phyloP scores from a whole-genome alignment of 2,888 invertebrate genomes.

The Oasisia sp. region DNA sequence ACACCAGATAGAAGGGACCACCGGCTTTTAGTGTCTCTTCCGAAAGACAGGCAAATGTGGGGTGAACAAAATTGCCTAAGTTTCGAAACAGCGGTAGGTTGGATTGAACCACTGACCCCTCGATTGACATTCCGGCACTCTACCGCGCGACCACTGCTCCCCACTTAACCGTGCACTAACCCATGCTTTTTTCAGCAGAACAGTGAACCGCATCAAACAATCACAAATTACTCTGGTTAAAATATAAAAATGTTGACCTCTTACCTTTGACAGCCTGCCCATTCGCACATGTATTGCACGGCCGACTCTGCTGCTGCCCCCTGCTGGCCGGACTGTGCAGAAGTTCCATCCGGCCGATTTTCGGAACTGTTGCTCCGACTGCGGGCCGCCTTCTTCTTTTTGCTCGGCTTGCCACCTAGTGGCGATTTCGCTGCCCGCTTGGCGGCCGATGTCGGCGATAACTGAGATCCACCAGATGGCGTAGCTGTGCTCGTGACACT shows the following conservation, averaged over 20 bases:
- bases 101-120: too few relatives aligned
- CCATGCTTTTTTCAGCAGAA: not conserved
- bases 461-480: not conserved
- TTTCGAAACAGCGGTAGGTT: too few relatives aligned
- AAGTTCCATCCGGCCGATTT: not conserved
- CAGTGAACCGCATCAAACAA: not conserved
- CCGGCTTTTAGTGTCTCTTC: too few relatives aligned
- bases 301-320: not conserved
- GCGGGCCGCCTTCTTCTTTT: constrained; percentile 30
- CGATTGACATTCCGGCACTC: too few relatives aligned
- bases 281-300: constrained; percentile 80
- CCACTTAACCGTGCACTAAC: not conserved
- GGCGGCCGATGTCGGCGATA: constrained; percentile 13
- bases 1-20: too few relatives aligned
- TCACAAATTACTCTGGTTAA: not conserved
- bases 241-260: constrained; percentile 36
- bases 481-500: not conserved
- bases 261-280: constrained; percentile 85
- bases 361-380: constrained; percentile 28
- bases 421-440: constrained; percentile 20
- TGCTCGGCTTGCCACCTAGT: not conserved
- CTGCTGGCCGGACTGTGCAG: not conserved
- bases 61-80: too few relatives aligned
- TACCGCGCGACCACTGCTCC: too few relatives aligned
- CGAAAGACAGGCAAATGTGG: too few relatives aligned